Percentiles rank a stretch among this genome's conserved stretches.
These are phyloP conservation scores for Trogon surrucura DNA, from an alignment of 2,113 vertebrate genomes.

Conservation along the genomic window DNA sequence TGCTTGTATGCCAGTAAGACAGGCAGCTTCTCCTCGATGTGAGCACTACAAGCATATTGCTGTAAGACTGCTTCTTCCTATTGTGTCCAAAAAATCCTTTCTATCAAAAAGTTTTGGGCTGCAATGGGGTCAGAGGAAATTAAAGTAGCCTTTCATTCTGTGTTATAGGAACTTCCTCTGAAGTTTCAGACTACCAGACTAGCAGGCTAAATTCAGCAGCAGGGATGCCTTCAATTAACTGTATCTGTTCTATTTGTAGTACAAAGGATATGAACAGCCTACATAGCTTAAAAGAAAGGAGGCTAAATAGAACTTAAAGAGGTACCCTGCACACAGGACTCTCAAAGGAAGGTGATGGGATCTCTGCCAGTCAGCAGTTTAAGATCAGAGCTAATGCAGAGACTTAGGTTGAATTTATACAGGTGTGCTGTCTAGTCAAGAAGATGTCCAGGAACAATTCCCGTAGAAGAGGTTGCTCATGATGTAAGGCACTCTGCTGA, in stretches of 20 bases:
- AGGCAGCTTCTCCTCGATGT: not conserved
- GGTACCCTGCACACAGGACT: not conserved
- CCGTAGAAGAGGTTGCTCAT: not conserved
- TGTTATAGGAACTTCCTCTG: conserved; percentile 61
- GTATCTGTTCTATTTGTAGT: conserved; percentile 75
- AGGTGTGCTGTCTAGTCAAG: conserved; percentile 48
- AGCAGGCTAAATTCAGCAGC: conserved; percentile 66
- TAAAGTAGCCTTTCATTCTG: conserved; percentile 64
- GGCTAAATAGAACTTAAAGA: conserved; percentile 61
- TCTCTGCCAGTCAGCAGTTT: conserved; percentile 37
- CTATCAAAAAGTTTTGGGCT: conserved; percentile 54
- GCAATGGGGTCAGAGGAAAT: conserved; percentile 70
- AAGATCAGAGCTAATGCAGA: conserved; percentile 49
- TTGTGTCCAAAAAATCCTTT: conserved; percentile 36
- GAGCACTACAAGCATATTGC: not conserved
- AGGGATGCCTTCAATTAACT: conserved; percentile 78
- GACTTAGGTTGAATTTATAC: conserved; percentile 26
- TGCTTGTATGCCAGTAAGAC: not conserved
- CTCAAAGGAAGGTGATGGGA: conserved; percentile 40
- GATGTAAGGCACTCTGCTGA: not conserved
- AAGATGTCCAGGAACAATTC: conserved; percentile 24
- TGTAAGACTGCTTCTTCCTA: conserved; percentile 41
- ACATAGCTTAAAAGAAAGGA: conserved; percentile 69
- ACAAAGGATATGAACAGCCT: conserved; percentile 69
- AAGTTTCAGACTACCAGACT: conserved; percentile 65